A percentile compares a stretch with the other conserved stretches of the same genome.
Conservation (phyloP, 1,140 invertebrate genomes). For the Philopotamus ludificatus region DNA sequence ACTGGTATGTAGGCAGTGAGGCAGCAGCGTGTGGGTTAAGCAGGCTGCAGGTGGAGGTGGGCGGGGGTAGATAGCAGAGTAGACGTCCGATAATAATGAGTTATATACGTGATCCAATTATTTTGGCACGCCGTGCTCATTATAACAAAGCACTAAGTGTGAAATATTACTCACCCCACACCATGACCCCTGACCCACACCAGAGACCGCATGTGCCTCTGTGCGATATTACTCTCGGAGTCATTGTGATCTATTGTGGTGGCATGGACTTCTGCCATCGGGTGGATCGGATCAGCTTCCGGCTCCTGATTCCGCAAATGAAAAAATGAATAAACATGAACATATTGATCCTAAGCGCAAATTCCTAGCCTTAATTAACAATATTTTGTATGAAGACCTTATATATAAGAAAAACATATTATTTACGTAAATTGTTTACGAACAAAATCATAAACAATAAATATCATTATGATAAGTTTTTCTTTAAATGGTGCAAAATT, state of each 20-base stretch:
- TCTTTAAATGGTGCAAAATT: no score
- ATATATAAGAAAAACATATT: no score
- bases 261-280: constrained; percentile 7
- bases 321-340: neutral
- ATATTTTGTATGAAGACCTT: no score
- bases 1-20: constrained; percentile 12
- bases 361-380: neutral
- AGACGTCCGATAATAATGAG: constrained; percentile 58
- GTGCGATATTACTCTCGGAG: constrained; percentile 30
- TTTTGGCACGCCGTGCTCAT: constrained; percentile 56
- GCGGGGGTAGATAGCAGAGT: constrained; percentile 45
- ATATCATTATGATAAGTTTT: no score
- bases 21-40: constrained; percentile 30
- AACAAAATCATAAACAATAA: no score
- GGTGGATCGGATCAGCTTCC: neutral
- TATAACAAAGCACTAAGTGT: constrained; percentile 55
- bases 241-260: constrained; percentile 34
- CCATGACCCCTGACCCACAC: neutral
- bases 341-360: neutral
- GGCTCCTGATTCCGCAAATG: neutral
- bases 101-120: constrained; percentile 60
- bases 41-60: constrained; percentile 19
- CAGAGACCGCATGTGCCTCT: constrained; percentile 35
- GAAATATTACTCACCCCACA: constrained; percentile 49
- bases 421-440: no score